Conservation (phyloP, 2,888 invertebrate genomes). For the Drosophila yooni region DNA sequence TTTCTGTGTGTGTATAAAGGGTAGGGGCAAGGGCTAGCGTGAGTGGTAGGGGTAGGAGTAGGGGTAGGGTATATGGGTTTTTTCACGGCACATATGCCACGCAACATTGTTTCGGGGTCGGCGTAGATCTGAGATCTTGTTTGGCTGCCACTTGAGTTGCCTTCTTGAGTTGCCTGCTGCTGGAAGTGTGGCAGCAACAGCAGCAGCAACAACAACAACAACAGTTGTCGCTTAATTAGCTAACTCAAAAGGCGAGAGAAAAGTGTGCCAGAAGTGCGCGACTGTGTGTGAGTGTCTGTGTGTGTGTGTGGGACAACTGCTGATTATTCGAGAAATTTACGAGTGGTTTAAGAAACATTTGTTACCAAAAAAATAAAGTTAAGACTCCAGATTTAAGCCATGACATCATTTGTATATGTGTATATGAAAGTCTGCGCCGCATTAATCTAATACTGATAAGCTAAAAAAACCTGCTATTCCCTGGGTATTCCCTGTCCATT, state of each 20-base stretch:
- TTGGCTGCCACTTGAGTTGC: conserved; percentile 30
- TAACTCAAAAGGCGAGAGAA: conserved; percentile 37
- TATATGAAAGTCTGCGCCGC: not conserved
- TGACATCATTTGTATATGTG: not conserved
- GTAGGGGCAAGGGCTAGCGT: not conserved
- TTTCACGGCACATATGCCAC: conserved; percentile 54
- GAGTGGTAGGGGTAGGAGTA: not conserved
- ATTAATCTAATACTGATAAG: not conserved
- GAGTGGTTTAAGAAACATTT: not conserved
- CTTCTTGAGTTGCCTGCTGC: conserved; percentile 20
- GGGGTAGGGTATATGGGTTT: conserved; percentile 3
- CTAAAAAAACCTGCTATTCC: not conserved
- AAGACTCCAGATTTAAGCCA: not conserved
- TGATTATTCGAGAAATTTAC: conserved; percentile 21
- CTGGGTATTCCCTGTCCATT: conserved; percentile 40
- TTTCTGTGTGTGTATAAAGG: not conserved
- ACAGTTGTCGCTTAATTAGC: conserved; percentile 66
- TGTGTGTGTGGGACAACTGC: conserved; percentile 11
- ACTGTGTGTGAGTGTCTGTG: not conserved
- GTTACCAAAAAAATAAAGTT: not conserved
- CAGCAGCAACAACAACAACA: conserved; percentile 17
- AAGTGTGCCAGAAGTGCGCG: conserved; percentile 65
- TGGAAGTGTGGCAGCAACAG: conserved; percentile 45
- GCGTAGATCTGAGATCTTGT: conserved; percentile 38
- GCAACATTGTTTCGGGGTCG: conserved; percentile 29